Evolutionary conservation across 2,113 vertebrate species (phyloP).

Genomic region (Pao palembangensis): DNA sequence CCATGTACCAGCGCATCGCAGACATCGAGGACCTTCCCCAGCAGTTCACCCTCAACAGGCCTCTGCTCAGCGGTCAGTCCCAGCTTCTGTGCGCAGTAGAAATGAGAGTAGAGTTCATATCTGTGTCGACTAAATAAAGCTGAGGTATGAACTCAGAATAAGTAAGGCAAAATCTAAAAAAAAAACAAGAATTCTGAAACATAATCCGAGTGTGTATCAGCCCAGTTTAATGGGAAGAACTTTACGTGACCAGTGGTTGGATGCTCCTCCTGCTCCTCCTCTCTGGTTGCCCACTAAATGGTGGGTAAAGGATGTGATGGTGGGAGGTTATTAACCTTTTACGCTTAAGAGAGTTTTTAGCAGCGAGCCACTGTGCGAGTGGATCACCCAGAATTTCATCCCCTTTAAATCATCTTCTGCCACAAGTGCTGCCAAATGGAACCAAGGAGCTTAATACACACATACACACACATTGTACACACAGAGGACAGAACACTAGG

Average conservation of each 20-base stretch:
- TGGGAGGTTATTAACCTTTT: conserved; percentile 68
- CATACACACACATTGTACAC: conserved; percentile 23
- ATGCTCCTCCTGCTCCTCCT: conserved; percentile 8
- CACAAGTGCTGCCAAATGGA: conserved; percentile 60
- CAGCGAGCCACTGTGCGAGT: conserved; percentile 55
- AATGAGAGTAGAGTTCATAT: not conserved
- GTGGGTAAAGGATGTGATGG: conserved; percentile 52
- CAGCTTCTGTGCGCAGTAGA: not conserved
- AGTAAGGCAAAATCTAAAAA: too few species aligned
- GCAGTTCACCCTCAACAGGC: conserved; percentile 90
- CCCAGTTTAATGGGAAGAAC: not conserved
- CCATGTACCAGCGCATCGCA: conserved; percentile 94
- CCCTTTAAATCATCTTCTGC: conserved; percentile 67
- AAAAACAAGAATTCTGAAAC: not conserved
- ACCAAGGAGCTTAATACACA: conserved; percentile 48
- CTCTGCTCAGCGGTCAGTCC: conserved; percentile 87
- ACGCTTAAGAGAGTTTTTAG: conserved; percentile 67
- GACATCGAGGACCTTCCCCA: conserved; percentile 90
- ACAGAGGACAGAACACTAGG: conserved; percentile 27
- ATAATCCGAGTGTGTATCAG: too few species aligned
- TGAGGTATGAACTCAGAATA: too few species aligned
- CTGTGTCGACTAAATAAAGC: not conserved
- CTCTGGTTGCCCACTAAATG: conserved; percentile 41
- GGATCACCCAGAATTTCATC: conserved; percentile 53
- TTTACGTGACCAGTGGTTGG: not conserved